phyloP scores from a whole-genome alignment of 1,140 invertebrate species.

The Meloidogyne exigua region DNA sequence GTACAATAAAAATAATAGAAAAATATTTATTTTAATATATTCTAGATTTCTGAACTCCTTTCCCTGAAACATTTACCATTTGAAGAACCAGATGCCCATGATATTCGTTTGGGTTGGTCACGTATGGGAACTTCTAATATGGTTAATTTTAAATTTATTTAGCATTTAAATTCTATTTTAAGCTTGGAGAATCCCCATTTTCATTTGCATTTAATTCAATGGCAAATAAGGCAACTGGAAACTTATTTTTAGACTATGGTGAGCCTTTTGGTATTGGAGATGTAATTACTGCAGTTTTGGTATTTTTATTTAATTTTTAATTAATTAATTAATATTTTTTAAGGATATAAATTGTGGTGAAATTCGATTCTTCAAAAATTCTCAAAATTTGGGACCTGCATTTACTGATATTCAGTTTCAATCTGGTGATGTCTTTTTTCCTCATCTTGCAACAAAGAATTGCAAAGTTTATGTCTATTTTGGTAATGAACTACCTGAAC shows the following conservation, averaged over 20 bases:
- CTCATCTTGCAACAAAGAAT: constrained; percentile 60
- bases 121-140: constrained; percentile 30
- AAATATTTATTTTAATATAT: neutral
- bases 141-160: constrained; percentile 12
- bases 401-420: constrained; percentile 43
- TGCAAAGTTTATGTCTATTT: constrained; percentile 60
- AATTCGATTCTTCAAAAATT: constrained; percentile 59
- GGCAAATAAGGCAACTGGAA: constrained; percentile 41
- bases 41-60: constrained; percentile 41
- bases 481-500: constrained; percentile 43
- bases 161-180: constrained; percentile 15
- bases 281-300: constrained; percentile 50
- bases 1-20: no score
- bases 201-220: constrained; percentile 45
- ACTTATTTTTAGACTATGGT: constrained; percentile 40
- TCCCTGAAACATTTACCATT: constrained; percentile 49
- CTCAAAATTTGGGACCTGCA: constrained; percentile 50
- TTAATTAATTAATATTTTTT: constrained; percentile 22
- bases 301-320: constrained; percentile 23
- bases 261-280: constrained; percentile 44
- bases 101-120: constrained; percentile 49
- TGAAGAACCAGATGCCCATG: constrained; percentile 49
- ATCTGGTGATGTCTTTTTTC: constrained; percentile 48
- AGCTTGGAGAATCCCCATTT: constrained; percentile 41
- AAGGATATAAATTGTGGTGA: constrained; percentile 48